Evolutionary conservation across 2,888 invertebrate genomes (phyloP).

Genomic region (Ectemnius lituratus): DNA sequence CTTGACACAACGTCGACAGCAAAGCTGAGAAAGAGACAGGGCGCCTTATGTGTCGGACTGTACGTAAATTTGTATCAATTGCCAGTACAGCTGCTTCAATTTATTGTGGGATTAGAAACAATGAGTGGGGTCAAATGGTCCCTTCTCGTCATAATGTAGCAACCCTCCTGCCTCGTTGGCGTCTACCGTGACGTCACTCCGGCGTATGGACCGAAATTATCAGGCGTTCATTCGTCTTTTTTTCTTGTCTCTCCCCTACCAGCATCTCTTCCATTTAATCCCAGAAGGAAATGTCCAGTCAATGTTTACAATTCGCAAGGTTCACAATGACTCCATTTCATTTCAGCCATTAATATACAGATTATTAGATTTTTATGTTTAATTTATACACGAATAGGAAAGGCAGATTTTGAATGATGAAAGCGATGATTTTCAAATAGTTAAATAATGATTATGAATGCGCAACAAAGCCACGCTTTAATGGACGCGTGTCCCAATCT

Average conservation of each 20-base stretch:
- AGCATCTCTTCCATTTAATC: constrained; percentile 27
- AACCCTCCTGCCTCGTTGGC: constrained; percentile 62
- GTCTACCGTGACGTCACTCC: constrained; percentile 66
- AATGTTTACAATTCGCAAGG: background rate
- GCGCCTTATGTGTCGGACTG: constrained; percentile 71
- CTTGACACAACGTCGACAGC: too few relatives aligned
- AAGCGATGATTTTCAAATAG: too few relatives aligned
- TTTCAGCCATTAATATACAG: too few relatives aligned
- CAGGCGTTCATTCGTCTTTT: constrained; percentile 51
- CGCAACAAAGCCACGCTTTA: too few relatives aligned
- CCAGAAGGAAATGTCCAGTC: constrained; percentile 24
- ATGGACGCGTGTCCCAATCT: too few relatives aligned
- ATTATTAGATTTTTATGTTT: too few relatives aligned
- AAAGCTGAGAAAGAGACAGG: constrained; percentile 1
- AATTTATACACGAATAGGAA: too few relatives aligned
- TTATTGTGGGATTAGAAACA: constrained; percentile 78
- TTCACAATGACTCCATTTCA: too few relatives aligned
- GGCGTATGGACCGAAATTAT: constrained; percentile 54
- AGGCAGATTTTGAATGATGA: too few relatives aligned
- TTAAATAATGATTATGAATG: too few relatives aligned
- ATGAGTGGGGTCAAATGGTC: constrained; percentile 77
- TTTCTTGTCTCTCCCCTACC: constrained; percentile 26
- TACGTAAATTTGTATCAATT: constrained; percentile 78
- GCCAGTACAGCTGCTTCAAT: constrained; percentile 77
- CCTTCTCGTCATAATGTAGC: constrained; percentile 72